These are phyloP conservation scores for Anastrepha obliqua DNA, from an alignment of 1,140 invertebrate genomes.

Conservation along the genomic window DNA sequence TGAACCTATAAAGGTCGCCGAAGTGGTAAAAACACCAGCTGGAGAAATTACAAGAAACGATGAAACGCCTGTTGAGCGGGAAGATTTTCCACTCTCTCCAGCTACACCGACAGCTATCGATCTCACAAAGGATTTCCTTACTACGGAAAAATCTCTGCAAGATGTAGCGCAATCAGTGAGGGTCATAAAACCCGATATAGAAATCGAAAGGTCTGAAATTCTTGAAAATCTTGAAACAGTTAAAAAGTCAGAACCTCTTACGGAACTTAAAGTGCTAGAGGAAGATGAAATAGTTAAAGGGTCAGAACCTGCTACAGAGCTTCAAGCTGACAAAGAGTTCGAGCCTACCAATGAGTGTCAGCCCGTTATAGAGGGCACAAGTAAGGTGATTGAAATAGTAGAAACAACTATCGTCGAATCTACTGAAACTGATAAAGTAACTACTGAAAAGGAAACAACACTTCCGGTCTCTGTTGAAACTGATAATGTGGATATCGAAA, in stretches of 20 bases:
- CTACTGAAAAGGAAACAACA: neutral
- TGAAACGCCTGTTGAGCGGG: too few relatives aligned
- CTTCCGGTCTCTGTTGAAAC: neutral
- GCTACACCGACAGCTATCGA: neutral
- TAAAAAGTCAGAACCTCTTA: neutral
- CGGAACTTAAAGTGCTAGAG: neutral
- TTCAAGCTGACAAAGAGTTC: neutral
- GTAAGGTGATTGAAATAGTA: neutral
- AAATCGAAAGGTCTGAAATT: neutral
- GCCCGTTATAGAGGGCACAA: conserved; percentile 52
- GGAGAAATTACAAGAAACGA: neutral
- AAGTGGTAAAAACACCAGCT: conserved; percentile 67
- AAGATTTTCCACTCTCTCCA: neutral
- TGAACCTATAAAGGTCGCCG: conserved; percentile 75
- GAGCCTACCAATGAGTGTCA: neutral
- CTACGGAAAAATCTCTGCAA: conserved; percentile 8
- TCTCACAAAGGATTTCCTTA: neutral
- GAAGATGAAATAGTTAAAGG: neutral
- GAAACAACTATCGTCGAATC: neutral
- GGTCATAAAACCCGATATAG: neutral
- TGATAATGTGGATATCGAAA: neutral
- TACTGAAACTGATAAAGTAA: neutral
- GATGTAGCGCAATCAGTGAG: neutral
- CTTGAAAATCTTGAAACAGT: neutral
- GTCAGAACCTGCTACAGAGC: neutral